Percentiles rank a stretch among this genome's conserved stretches.
These are phyloP conservation scores for Asarcornis scutulata DNA, from an alignment of 2,113 vertebrate species.

Conservation along the genomic window DNA sequence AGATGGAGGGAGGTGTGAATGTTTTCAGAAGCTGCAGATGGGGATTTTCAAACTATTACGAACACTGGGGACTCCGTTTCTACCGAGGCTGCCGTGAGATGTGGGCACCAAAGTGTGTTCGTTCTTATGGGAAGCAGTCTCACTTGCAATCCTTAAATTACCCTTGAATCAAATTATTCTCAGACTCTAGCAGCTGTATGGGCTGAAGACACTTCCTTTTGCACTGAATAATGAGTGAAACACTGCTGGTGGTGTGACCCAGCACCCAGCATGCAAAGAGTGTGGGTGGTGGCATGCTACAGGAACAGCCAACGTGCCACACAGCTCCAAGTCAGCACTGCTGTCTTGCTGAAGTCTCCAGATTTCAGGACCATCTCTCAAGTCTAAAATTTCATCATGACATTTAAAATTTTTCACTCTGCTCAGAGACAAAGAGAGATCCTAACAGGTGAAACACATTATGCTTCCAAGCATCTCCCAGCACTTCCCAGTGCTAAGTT, in stretches of 20 bases:
- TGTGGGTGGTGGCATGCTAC: neutral
- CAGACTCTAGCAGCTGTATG: neutral
- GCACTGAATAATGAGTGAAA: neutral
- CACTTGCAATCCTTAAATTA: neutral
- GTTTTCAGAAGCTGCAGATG: neutral
- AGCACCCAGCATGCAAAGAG: neutral
- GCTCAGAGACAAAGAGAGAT: neutral
- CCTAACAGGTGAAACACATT: neutral
- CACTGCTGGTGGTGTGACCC: neutral
- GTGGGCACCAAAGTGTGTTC: neutral
- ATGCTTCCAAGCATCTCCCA: neutral
- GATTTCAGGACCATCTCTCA: neutral
- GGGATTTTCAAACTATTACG: neutral
- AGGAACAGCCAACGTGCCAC: neutral
- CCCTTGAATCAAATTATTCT: constrained; percentile 19
- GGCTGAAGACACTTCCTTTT: constrained; percentile 24
- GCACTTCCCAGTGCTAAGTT: constrained; percentile 4
- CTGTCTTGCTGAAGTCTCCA: constrained; percentile 15
- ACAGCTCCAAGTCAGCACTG: neutral
- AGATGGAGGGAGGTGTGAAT: neutral
- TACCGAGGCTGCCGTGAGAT: neutral
- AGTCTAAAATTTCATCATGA: neutral
- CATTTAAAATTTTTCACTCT: neutral
- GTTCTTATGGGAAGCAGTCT: neutral
- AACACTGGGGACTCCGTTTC: neutral